phyloP scores from a whole-genome alignment of 2,888 invertebrate species.

The Lasioglossum malachurum region DNA sequence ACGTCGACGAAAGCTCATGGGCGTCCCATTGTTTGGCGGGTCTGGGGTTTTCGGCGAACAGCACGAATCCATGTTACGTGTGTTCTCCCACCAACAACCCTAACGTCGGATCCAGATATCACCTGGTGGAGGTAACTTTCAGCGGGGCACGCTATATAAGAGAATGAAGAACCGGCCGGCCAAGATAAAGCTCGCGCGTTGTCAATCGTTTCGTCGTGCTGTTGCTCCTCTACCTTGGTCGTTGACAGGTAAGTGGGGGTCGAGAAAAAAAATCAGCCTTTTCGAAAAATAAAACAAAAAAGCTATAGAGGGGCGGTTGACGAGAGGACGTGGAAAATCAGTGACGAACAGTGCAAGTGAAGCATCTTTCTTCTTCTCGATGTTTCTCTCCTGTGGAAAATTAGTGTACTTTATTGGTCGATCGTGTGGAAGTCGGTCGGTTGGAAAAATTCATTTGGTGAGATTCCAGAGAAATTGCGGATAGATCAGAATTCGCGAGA shows the following conservation, averaged over 20 bases:
- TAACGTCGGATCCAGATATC: constrained; percentile 66
- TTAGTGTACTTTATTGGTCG: not conserved
- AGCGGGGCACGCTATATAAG: constrained; percentile 83
- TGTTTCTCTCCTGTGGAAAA: not conserved
- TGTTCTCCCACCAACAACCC: constrained; percentile 65
- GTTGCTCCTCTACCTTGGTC: constrained; percentile 71
- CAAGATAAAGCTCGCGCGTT: constrained; percentile 83
- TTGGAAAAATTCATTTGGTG: not conserved
- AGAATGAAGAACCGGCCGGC: constrained; percentile 81
- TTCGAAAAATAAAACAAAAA: not conserved
- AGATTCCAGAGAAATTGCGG: not conserved
- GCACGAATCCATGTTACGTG: constrained; percentile 18
- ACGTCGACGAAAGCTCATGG: not conserved
- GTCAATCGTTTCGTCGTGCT: constrained; percentile 77
- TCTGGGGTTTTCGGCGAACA: constrained; percentile 32
- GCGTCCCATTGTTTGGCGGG: not conserved
- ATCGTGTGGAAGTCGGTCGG: not conserved
- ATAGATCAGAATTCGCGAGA: constrained; percentile 57
- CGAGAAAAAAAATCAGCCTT: not conserved
- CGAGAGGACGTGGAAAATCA: constrained; percentile 10
- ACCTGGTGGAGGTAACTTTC: constrained; percentile 83
- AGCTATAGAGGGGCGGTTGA: not conserved
- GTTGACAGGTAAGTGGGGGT: constrained; percentile 70
- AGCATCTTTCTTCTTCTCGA: not conserved
- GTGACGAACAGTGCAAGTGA: constrained; percentile 57